These are phyloP conservation scores for Poecilia wingei DNA, from an alignment of 2,797 vertebrate genomes.

Conservation along the genomic window DNA sequence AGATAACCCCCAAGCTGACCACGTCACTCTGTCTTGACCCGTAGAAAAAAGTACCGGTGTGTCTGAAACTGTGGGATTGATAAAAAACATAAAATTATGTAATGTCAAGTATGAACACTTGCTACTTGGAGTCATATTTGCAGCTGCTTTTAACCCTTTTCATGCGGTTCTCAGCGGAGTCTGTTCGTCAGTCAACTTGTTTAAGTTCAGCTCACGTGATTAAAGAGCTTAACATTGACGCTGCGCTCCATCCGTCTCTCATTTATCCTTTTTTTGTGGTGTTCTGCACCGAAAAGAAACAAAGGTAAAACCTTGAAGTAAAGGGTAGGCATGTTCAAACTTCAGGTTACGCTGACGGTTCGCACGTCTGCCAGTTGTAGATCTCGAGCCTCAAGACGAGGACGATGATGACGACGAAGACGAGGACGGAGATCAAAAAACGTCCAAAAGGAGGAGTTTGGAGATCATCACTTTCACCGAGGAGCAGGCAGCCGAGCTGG, in stretches of 20 bases:
- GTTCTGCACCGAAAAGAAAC: neutral
- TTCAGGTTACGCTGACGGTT: neutral
- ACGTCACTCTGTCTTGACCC: no score
- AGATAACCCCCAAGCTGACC: no score
- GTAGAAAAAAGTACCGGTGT: neutral
- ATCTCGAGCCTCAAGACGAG: slow-evolving; percentile 83
- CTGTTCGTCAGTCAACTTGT: neutral
- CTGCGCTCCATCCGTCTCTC: neutral
- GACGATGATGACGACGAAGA: slow-evolving; percentile 79
- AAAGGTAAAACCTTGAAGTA: neutral
- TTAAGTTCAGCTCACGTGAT: neutral
- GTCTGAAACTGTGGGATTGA: neutral
- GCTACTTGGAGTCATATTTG: neutral
- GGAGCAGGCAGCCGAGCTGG: slow-evolving; percentile 94
- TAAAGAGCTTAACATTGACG: neutral
- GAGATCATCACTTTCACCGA: slow-evolving; percentile 97
- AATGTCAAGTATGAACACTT: neutral
- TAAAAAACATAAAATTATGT: neutral
- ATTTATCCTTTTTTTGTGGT: neutral
- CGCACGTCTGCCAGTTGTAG: slow-evolving; percentile 35
- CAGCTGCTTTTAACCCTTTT: neutral
- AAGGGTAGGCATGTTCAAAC: neutral
- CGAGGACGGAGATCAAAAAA: slow-evolving; percentile 84
- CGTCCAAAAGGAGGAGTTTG: slow-evolving; percentile 84
- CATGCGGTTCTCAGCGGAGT: neutral